A percentile compares a stretch with the other conserved stretches of the same genome.
Conservation (phyloP, 2,797 vertebrate species). For the Amniataba percoides region DNA sequence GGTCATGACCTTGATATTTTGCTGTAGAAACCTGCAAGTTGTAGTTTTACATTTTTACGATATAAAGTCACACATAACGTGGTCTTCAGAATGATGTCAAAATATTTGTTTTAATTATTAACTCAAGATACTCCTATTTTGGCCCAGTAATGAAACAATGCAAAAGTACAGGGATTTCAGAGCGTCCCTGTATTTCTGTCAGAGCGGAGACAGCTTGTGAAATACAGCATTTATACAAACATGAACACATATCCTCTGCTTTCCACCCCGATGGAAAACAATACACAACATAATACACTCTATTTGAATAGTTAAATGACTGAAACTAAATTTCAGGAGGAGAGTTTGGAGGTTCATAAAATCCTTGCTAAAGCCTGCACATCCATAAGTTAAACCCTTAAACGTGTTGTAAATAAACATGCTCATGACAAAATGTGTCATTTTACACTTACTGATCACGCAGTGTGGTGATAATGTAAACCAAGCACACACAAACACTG, state of each 20-base stretch:
- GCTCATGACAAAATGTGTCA: conserved; percentile 11
- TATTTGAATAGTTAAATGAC: background rate
- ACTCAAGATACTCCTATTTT: background rate
- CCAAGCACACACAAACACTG: background rate
- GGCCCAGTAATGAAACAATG: background rate
- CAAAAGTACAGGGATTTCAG: background rate
- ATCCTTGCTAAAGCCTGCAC: background rate
- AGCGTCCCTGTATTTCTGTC: background rate
- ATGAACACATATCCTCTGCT: background rate
- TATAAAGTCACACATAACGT: background rate
- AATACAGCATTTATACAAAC: background rate
- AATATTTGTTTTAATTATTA: background rate
- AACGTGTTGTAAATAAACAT: background rate
- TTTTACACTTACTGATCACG: background rate
- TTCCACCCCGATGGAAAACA: background rate
- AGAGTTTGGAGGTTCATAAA: background rate
- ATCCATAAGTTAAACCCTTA: background rate
- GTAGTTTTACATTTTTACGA: background rate
- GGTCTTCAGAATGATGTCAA: background rate
- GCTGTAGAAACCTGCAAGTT: background rate
- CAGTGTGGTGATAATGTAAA: background rate
- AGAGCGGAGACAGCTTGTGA: background rate
- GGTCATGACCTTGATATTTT: background rate
- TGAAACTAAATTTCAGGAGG: background rate
- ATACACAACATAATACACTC: background rate